Base-by-base conservation (phyloP, 2,113 vertebrate species). In the Ceyx margarethae region DNA sequence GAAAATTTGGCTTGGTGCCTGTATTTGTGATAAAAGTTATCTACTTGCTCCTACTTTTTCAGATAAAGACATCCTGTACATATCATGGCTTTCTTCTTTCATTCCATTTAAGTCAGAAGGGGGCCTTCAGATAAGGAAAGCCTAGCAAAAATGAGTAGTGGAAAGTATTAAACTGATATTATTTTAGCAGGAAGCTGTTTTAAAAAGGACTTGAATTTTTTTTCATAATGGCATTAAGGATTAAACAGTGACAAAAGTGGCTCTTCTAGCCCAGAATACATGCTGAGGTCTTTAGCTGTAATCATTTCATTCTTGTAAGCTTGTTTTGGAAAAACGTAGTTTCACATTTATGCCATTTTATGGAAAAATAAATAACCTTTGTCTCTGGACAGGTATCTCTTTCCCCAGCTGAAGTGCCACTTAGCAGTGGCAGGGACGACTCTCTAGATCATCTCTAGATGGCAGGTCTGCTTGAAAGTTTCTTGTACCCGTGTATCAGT, bases 11-110 rank as follows among this genome's bases (percentile, higher is more conserved):
- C 82, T 77, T 15, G 15, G 25, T 57, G 82, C 64, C 85, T 91
- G 68, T 15, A 29, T 69, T n/a, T 46, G 76, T 69, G 87, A 85
- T 93, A 89, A 58, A 85, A 81, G 8, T 85, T 87, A 91, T 88
- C 76, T 96, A 95, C 87, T 88, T 95, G 85, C 57, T 95, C 57
- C 73, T 94, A 18, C 37, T 64, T 95, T 93, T 93, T 88, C 85
- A 90, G 65, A 77, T 74, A 78, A 51, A 83, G 51, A 85, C 80
- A 91, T 91, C 93, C 88, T 95, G 88, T 93, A 68, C 20, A 3
- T 67, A 83, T 83, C 51, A 94, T 87, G 67, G 54, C 82, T 95
- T 94, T 87, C 56, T 83, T 85, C n/a, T 91, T 91, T 93, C 48
- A 67, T 64, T 91, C 67, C 51, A 79, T 48, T 87, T 78, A 84